Conservation (phyloP, 2,113 vertebrate genomes). For the Camelus bactrianus region DNA sequence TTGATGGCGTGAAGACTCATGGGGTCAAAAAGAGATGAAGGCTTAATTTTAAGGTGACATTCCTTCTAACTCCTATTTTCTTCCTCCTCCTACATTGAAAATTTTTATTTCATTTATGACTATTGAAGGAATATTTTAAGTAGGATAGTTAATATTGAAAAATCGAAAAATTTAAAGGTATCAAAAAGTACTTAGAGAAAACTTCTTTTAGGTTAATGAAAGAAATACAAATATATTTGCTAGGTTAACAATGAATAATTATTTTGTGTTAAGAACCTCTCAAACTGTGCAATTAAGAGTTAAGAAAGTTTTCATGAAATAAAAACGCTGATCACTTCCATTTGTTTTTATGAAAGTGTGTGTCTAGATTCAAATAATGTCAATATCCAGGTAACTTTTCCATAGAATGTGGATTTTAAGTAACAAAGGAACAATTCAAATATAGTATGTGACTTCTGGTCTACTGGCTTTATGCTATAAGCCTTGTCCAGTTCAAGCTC, state of each 20-base stretch:
- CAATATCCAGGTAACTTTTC: background rate
- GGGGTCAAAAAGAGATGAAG: background rate
- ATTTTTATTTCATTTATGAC: background rate
- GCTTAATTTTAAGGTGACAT: background rate
- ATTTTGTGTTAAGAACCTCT: background rate
- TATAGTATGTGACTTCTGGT: background rate
- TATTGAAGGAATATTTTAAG: background rate
- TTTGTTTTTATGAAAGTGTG: slow-evolving; percentile 31
- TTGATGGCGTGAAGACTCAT: background rate
- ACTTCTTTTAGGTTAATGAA: background rate
- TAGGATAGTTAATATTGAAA: slow-evolving; percentile 38
- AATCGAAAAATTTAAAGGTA: background rate
- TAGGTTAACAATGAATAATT: background rate
- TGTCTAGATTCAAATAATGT: slow-evolving; percentile 32
- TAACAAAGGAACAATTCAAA: slow-evolving; percentile 36
- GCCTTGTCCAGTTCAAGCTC: slow-evolving; percentile 21
- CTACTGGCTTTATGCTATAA: background rate
- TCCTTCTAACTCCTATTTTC: background rate
- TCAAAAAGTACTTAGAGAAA: background rate
- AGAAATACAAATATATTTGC: background rate
- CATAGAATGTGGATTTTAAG: background rate
- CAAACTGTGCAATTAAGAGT: background rate
- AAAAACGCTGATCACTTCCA: background rate
- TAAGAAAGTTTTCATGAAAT: slow-evolving; percentile 5
- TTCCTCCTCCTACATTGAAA: background rate